Percentiles rank a stretch among this genome's conserved stretches.
Conservation (phyloP, 2,888 invertebrate genomes). For the Euclidia mi region DNA sequence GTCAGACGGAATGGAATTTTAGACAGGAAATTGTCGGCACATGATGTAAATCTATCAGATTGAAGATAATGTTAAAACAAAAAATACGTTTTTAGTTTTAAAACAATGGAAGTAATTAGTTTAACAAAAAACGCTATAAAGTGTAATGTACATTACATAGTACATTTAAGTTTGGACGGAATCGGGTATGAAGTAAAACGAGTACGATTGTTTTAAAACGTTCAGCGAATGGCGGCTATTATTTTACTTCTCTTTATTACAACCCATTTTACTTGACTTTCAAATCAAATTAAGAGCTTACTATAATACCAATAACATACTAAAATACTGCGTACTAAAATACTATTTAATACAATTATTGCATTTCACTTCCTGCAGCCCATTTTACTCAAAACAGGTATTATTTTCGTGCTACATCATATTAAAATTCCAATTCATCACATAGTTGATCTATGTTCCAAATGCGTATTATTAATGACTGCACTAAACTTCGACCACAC, state of each 20-base stretch:
- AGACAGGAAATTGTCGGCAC: slow-evolving; percentile 62
- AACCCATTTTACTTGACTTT: slow-evolving; percentile 31
- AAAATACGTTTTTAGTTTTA: slow-evolving; percentile 54
- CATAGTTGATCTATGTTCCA: slow-evolving; percentile 36
- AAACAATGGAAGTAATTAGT: slow-evolving; percentile 62
- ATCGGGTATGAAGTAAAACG: slow-evolving; percentile 18
- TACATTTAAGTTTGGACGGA: slow-evolving; percentile 16
- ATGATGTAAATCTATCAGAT: slow-evolving; percentile 63
- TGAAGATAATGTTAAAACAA: slow-evolving; percentile 55
- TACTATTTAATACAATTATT: not conserved
- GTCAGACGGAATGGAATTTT: slow-evolving; percentile 62
- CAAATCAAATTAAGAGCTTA: slow-evolving; percentile 13
- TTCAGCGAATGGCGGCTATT: slow-evolving; percentile 23
- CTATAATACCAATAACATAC: too few species aligned
- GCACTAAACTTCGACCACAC: slow-evolving; percentile 61
- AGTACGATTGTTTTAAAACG: slow-evolving; percentile 18
- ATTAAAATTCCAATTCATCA: slow-evolving; percentile 29
- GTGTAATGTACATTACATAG: slow-evolving; percentile 52
- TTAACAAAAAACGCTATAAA: slow-evolving; percentile 38
- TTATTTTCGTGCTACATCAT: not conserved
- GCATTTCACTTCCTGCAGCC: slow-evolving; percentile 24
- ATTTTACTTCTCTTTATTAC: slow-evolving; percentile 26
- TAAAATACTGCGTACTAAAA: too few species aligned
- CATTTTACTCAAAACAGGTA: slow-evolving; percentile 20
- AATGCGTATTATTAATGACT: slow-evolving; percentile 56